Base-by-base conservation (phyloP, 2,113 vertebrate species). In the Limanda limanda region DNA sequence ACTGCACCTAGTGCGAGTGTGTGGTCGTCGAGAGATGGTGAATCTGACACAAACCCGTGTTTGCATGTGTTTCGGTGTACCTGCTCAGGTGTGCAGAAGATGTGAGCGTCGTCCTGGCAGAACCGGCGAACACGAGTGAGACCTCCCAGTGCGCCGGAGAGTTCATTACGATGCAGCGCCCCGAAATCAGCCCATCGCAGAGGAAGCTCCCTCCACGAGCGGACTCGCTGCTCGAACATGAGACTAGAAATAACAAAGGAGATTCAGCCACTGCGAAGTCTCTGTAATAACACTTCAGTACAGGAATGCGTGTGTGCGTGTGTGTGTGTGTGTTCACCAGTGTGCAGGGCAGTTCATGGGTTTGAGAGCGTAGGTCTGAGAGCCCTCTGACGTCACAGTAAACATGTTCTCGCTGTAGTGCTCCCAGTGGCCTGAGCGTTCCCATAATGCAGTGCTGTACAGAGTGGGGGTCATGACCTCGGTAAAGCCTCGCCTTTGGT, bases 331-430 rank as follows among this genome's bases (percentile, higher is more conserved):
- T 9, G 1, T 89, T 94, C 82, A 98, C 97, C 97, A 99, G 91
- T 98, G 97, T 0, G 96, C 97, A 0, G 97, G 97, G 73, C 97
- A 98, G 90, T 98, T 98, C 97, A 99, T 98, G 66, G 97, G 97
- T 78, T 98, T 99, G 68, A 99, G 96, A 23, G 97, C 96, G 1
- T 95, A 96, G 0, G 79, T 94, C 83, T 95, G 93, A 0, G 92
- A 68, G 68, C 82, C 87, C 55, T 94, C 75, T 0, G 94, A 87
- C 0, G 66, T 85, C 83, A 98, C 94, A 0, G 95, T 92, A 89
- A 98, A 99, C 94, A 99, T 98, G 90, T 97, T 93, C 76, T 96
- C 82, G 5, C 92, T 92, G 82, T 97, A 98, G 85, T 98, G 97
- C 63, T 97, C 94, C 97, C 97, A 98, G 89, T 98, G 97, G 10